Evolutionary conservation across 2,797 vertebrate genomes (phyloP), one percentile per base, ranked within the genome.

Genomic region (Enteromius mattozi): DNA sequence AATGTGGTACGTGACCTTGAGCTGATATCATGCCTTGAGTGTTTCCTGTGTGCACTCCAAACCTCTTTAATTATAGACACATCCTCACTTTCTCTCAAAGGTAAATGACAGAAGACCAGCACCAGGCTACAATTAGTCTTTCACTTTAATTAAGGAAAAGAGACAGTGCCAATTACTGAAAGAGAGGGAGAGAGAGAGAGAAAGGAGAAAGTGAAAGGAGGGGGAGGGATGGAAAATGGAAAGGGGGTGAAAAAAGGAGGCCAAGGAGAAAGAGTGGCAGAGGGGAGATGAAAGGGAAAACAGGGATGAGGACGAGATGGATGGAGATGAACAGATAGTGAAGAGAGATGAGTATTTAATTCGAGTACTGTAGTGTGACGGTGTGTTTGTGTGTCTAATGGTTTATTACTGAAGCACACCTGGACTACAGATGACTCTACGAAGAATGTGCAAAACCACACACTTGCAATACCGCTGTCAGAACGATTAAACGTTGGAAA

Each of bases 91-190:
- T 81, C 84, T 27, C 70, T 42, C 54, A n/a, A 88, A 86, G 89
- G 90, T 90, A 94, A 95, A 94, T 94, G 93, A 93, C 78, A 80
- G 91, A 92, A 90, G 90, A 92, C 86, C 90, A 84, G 88, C 88
- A 89, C 89, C 75, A 79, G 85, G 88, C 92, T 93, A 91, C 93
- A 94, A 95, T 96, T 95, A 94, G 86, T 88, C 90, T 87, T 91
- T 89, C 86, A 90, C 94, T 94, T 94, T 93, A 94, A 94, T 94
- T 94, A 93, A 93, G 90, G 92, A 92, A 91, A 70, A 92, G 89
- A 92, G 90, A 90, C 89, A 91, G 91, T 90, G 82, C 86, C 93
- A 94, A 94, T 95, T 95, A 96, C 87, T 42, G 61, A 76, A 13
- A 81, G 51, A 81, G 49, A 59, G 84, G 88, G 66, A 90, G 83